phyloP scores from a whole-genome alignment of 2,113 vertebrate genomes.

The Charina bottae region DNA sequence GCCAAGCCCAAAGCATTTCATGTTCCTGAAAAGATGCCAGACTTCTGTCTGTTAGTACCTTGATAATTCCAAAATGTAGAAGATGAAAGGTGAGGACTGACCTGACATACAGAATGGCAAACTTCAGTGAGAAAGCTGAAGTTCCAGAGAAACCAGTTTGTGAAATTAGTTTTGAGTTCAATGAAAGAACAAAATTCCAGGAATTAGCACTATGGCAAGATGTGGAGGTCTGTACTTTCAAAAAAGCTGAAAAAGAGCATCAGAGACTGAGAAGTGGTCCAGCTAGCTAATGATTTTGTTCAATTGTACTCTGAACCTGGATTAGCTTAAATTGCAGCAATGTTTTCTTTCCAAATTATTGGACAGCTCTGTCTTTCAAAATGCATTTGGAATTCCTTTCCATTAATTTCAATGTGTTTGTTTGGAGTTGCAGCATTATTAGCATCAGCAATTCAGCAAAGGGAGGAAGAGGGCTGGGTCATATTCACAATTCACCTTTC shows the following conservation, averaged over 20 bases:
- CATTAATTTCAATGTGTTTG: neutral
- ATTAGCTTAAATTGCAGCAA: neutral
- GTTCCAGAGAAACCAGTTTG: neutral
- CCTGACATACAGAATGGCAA: neutral
- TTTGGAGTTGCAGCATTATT: neutral
- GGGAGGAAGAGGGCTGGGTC: neutral
- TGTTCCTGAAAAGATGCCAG: neutral
- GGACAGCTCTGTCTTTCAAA: neutral
- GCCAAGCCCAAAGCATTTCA: too few species aligned
- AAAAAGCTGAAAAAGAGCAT: neutral
- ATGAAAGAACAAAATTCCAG: neutral
- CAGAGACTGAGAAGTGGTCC: neutral
- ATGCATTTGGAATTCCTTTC: neutral
- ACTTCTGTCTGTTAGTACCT: neutral
- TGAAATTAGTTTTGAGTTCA: neutral
- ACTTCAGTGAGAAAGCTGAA: neutral
- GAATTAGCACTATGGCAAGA: neutral
- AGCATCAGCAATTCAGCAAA: neutral
- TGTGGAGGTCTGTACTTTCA: neutral
- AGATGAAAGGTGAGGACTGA: neutral
- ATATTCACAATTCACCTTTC: fast-evolving
- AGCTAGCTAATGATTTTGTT: neutral
- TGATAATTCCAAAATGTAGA: neutral
- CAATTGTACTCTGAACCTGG: neutral
- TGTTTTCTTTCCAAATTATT: neutral